Evolutionary conservation across 2,113 vertebrate genomes (phyloP), one percentile per base, ranked within the genome.

Genomic region (Pangasianodon gigas): DNA sequence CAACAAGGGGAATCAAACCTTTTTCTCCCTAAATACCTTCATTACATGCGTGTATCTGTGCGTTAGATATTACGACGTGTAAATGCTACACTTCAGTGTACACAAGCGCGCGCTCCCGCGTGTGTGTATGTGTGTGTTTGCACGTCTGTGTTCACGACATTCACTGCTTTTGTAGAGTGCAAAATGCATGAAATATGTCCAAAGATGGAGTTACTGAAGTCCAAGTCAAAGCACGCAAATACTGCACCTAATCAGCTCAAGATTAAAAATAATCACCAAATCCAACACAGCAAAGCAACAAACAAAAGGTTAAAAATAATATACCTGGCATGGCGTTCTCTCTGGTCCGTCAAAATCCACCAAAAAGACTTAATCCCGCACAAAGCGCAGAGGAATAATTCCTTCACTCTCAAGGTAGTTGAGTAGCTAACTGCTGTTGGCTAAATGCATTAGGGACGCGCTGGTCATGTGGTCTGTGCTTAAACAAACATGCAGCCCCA

Each of bases 391-490:
- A 89, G 74, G 18, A 89, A 52, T 80, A 85, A 82, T 80, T 67
- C 90, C 62, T 86, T 79, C 87, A 88, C 89, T 92, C 85, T 58
- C 88, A 56, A 24, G 24, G 69, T 87, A 84, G 89, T 60, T 86
- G 51, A 37, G 48, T 48, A 37, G 84, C 91, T 86, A 69, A 69
- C 88, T 88, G 88, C 86, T 87, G 90, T 87, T 88, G 89, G 90
- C 85, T 88, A 90, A 93, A 88, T 87, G 89, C 92, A 91, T 92
- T 88, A 84, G 77, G 88, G 86, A 79, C 77, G 69, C 62, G 71
- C 62, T 44, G 89, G 89, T 93, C 93, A 93, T 88, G 93, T 93
- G 93, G 85, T 88, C 89, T 85, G 85, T 54, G 83, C 77, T 90
- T 87, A 91, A 92, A 91, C 91, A 92, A 91, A 92, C 88, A 91